Percentiles rank a stretch among this genome's conserved stretches.
Conservation (phyloP, 2,113 vertebrate species). For the Protobothrops mucrosquamatus region DNA sequence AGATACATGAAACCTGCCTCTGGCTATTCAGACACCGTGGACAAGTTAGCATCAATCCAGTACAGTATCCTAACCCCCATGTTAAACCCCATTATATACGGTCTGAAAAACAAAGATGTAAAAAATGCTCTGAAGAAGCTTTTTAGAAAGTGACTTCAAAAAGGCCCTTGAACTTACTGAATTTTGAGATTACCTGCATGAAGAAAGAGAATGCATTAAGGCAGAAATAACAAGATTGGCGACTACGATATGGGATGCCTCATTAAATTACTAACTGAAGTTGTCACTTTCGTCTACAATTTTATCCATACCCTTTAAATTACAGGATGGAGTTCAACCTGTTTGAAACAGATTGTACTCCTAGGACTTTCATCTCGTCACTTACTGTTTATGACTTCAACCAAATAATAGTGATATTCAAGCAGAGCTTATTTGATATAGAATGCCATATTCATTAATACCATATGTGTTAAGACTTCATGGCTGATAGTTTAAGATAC, state of each 20-base stretch:
- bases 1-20: conserved; percentile 49
- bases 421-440: neutral
- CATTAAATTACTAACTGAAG: neutral
- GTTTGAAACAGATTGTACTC: neutral
- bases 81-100: conserved; percentile 21
- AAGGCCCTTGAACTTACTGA: neutral
- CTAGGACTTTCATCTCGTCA: neutral
- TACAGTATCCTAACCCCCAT: conserved; percentile 23
- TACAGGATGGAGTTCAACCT: neutral
- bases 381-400: neutral
- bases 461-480: neutral
- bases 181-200: neutral
- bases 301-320: neutral
- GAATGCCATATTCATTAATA: neutral
- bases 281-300: neutral
- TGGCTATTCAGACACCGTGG: conserved; percentile 3
- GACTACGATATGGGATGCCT: neutral
- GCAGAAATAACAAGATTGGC: neutral
- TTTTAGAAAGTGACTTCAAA: neutral
- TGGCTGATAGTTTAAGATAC: neutral
- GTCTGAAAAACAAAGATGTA: conserved; percentile 18
- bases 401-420: neutral
- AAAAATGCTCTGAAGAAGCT: conserved; percentile 1
- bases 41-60: conserved; percentile 30
- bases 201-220: neutral